Evolutionary conservation across 2,113 vertebrate species (phyloP).

Genomic region (Phasianus colchicus): DNA sequence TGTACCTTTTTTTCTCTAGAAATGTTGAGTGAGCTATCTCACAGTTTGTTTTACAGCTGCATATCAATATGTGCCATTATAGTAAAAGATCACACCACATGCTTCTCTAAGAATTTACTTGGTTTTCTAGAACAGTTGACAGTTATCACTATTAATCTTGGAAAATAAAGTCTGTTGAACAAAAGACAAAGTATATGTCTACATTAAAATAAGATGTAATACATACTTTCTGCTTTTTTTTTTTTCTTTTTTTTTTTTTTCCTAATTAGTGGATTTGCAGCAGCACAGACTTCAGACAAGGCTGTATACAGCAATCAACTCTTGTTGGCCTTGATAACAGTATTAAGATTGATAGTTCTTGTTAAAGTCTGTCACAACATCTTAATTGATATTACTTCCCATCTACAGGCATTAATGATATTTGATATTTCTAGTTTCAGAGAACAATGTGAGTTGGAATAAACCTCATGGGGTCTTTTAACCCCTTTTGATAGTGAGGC

Average conservation of each 20-base stretch:
- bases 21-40: background rate
- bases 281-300: background rate
- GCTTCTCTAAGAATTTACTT: background rate
- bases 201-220: background rate
- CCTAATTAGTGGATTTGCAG: background rate
- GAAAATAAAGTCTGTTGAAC: background rate
- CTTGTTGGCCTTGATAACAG: background rate
- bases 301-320: rapidly evolving
- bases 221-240: background rate
- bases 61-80: background rate
- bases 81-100: conserved; percentile 2
- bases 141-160: background rate
- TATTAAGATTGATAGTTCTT: background rate
- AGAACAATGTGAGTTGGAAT: background rate
- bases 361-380: background rate
- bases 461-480: background rate
- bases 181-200: background rate
- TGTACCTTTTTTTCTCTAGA: background rate
- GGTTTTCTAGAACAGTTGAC: background rate
- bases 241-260: background rate
- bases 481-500: background rate
- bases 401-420: background rate
- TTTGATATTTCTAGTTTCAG: background rate
- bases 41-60: background rate
- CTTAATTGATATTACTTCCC: background rate